Base-by-base conservation (phyloP, 2,113 vertebrate species). In the Eurystomus gularis region DNA sequence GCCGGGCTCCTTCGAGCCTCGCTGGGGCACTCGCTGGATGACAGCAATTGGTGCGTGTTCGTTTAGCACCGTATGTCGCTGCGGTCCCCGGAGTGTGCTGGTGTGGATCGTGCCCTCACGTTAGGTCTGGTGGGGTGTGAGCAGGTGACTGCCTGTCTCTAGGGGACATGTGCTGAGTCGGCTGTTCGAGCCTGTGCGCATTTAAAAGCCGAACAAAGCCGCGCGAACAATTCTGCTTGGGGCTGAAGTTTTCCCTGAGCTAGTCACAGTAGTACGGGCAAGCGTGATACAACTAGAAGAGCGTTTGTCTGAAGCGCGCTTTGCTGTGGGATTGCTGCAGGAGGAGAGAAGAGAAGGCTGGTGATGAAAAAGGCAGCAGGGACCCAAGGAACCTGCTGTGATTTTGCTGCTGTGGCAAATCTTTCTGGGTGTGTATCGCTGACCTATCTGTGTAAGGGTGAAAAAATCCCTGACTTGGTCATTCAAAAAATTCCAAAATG, bases 181-280 rank as follows among this genome's bases (percentile, higher is more conserved):
- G 80, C 86, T 0, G 0, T 90, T 83, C 28, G 4, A 42, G 31
- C 8, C 1, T 40, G 42, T 66, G 64, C 51, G 83, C 44, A 5
- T 71, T 48, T 69, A 23, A 71, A 68, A 90, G 80, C 64, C 70
- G 10, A 49, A 95, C 94, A 96, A 97, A 96, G 88, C 17, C 86
- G 11, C 57, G 39, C 33, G 9, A 60, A 93, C 65, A 69, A 49
- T 89, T 69, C 52, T 0, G 21, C 54, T 55, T 8, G 10, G 42
- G 78, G 69, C 51, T 82, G 61, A 86, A 60, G 72, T 91, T 93
- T 94, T 94, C 73, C 84, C 91, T 87, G 81, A 94, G 80, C 60
- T 96, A 77, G 88, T 96, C 80, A 73, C 25, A 70, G 68, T 26
- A 7, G 1, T 17, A 19, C 64, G 88, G 83, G 65, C 52, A 16